Base-by-base conservation (phyloP, 2,113 vertebrate species). In the Notiomystis cincta region DNA sequence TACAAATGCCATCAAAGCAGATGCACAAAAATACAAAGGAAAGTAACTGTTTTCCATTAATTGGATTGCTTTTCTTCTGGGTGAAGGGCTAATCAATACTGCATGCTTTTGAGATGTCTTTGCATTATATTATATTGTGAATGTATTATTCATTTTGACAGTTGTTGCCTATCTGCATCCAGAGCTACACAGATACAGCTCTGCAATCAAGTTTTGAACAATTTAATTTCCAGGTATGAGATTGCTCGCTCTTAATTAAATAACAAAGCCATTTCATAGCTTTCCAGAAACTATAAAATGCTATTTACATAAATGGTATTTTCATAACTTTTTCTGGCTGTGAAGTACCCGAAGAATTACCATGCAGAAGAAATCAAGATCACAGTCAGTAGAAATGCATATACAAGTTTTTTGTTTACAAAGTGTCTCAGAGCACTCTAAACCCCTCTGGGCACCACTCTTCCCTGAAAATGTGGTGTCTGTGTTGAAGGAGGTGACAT, bases 401-500 rank as follows among this genome's bases (percentile, higher is more conserved):
- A 12, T 11, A 5, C 0, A 9, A 56, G 45, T 3, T 35, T 37
- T 69, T 38, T 37, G 38, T 30, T 70, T 61, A 16, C 1, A 1
- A 44, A 81, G 45, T 19, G 47, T 6, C 15, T 58, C 16, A 15
- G 35, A 44, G 1, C 0, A 0, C 25, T 40, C 15, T 23, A n/a
- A 64, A 37, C 3, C 10, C 13, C 19, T 37, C 20, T 24, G 30
- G 23, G 54, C 23, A 21, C 40, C 11, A 10, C 27, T n/a, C 27
- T 50, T 25, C 28, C 17, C 20, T 60, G 38, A 62, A 42, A 40
- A 45, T 47, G 38, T 1, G 0, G 24, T 8, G 38, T 50, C 31
- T 1, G 0, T 4, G 0, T 2, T 21, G 69, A 67, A 75, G 38
- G 9, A 64, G 44, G 7, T 35, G 76, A 37, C 7, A 3, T 1